Evolutionary conservation across 2,888 invertebrate genomes (phyloP).

Genomic region (Sylvicola cinctus): DNA sequence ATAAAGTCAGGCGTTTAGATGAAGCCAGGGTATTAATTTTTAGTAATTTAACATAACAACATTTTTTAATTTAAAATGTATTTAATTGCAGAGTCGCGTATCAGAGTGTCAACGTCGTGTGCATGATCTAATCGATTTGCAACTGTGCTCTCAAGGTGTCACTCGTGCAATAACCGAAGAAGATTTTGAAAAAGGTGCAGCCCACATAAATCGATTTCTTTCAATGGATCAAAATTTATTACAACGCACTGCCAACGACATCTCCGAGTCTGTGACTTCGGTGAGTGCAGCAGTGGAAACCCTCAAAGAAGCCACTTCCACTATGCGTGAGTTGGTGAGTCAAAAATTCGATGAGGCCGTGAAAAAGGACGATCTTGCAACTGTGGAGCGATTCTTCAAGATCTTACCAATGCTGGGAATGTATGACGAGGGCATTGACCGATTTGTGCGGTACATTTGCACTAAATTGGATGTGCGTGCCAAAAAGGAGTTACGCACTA

Average conservation of each 20-base stretch:
- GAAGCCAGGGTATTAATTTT: conserved; percentile 74
- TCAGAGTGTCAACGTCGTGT: conserved; percentile 87
- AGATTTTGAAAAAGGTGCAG: conserved; percentile 91
- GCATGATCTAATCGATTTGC: conserved; percentile 83
- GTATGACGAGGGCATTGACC: conserved; percentile 71
- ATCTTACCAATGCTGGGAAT: conserved; percentile 88
- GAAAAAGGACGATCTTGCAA: conserved; percentile 64
- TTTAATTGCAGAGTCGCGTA: conserved; percentile 57
- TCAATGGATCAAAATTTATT: conserved; percentile 76
- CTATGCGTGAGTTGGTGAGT: conserved; percentile 44
- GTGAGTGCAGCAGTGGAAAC: conserved; percentile 24
- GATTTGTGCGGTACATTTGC: conserved; percentile 73
- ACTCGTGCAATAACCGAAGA: conserved; percentile 82
- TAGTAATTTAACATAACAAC: too few relatives aligned
- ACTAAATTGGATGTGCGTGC: conserved; percentile 47
- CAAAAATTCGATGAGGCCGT: conserved; percentile 84
- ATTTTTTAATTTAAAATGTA: not conserved
- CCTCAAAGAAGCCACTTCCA: conserved; percentile 53
- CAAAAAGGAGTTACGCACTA: conserved; percentile 46
- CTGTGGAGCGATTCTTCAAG: conserved; percentile 89
- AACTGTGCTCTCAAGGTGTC: conserved; percentile 94
- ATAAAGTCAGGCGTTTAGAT: conserved; percentile 86
- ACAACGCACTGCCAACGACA: conserved; percentile 54
- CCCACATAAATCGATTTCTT: conserved; percentile 82
- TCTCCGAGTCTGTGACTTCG: conserved; percentile 33